Percentiles rank a stretch among this genome's conserved stretches.
These are phyloP conservation scores for Horisme vitalbata DNA, from an alignment of 2,888 invertebrate species.

Conservation along the genomic window DNA sequence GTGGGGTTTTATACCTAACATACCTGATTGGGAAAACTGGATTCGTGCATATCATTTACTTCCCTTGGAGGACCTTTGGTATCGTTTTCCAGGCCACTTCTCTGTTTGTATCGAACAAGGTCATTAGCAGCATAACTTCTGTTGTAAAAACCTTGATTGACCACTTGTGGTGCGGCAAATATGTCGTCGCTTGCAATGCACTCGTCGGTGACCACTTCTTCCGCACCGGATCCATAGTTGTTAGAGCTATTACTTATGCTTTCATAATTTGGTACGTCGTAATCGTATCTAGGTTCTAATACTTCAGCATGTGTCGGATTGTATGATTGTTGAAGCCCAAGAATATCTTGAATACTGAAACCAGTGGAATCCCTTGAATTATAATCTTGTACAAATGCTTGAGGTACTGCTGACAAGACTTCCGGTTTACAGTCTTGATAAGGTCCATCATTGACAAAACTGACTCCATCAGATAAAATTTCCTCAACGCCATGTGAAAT, in stretches of 20 bases:
- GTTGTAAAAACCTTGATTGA: constrained; percentile 56
- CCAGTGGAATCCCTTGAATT: constrained; percentile 77
- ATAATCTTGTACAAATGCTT: constrained; percentile 68
- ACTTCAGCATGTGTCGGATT: constrained; percentile 49
- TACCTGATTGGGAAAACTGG: too few relatives aligned
- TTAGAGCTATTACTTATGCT: constrained; percentile 68
- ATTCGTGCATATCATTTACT: constrained; percentile 55
- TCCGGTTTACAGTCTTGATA: constrained; percentile 63
- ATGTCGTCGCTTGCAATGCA: constrained; percentile 50
- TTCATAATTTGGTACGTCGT: constrained; percentile 67
- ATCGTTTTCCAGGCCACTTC: constrained; percentile 51
- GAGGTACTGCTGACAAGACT: constrained; percentile 55
- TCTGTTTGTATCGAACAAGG: constrained; percentile 58
- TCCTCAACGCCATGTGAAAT: constrained; percentile 73
- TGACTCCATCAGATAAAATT: constrained; percentile 63
- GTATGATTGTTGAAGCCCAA: constrained; percentile 70
- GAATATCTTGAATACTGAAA: constrained; percentile 78
- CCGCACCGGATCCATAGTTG: constrained; percentile 61
- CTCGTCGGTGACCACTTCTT: constrained; percentile 56
- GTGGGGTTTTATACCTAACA: constrained; percentile 49
- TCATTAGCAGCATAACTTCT: constrained; percentile 60
- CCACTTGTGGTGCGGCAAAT: constrained; percentile 47
- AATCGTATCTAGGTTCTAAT: constrained; percentile 62
- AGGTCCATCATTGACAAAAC: constrained; percentile 51
- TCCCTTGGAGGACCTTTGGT: constrained; percentile 60